These are phyloP conservation scores for Gymnopithys bicolor DNA, from an alignment of 2,797 vertebrate genomes.

Conservation along the genomic window DNA sequence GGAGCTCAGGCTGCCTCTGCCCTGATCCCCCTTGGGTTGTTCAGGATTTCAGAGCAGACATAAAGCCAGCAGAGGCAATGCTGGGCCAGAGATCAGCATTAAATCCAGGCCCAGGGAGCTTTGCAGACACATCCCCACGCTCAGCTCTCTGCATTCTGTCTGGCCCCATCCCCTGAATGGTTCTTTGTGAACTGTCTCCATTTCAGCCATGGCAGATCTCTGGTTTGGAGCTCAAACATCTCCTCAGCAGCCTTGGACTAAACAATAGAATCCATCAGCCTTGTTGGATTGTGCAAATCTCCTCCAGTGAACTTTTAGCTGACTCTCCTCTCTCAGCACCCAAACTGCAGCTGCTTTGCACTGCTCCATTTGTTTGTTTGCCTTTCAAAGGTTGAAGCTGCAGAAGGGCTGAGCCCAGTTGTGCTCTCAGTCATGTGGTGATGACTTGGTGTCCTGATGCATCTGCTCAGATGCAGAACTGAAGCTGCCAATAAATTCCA, in stretches of 20 bases:
- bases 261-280: background rate
- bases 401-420: background rate
- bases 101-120: background rate
- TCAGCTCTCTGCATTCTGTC: background rate
- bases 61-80: background rate
- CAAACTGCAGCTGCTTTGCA: background rate
- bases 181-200: background rate
- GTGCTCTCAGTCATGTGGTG: background rate
- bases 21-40: rapidly evolving
- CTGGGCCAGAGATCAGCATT: background rate
- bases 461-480: background rate
- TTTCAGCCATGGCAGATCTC: background rate
- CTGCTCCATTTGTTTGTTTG: background rate
- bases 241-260: background rate
- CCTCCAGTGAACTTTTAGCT: background rate
- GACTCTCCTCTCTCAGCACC: background rate
- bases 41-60: background rate
- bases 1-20: background rate
- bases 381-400: background rate
- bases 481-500: background rate
- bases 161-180: rapidly evolving
- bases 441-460: background rate
- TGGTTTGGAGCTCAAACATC: background rate
- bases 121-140: background rate
- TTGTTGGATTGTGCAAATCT: background rate